Percentiles rank a stretch among this genome's conserved stretches.
Evolutionary conservation across 2,888 invertebrate genomes (phyloP).

Genomic region (Polydrusus tereticollis): DNA sequence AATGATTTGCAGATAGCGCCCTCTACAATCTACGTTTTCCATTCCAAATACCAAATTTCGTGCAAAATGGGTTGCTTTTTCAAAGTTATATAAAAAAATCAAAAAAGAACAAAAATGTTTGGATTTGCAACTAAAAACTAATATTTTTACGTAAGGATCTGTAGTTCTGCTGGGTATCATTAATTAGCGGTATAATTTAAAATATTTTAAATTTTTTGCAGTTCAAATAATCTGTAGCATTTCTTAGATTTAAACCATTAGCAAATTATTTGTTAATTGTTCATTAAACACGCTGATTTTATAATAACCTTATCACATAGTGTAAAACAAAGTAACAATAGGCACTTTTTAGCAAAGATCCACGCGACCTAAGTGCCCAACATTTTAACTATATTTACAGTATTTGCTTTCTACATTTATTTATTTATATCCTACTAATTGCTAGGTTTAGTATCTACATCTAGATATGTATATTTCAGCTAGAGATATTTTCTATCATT

Average conservation of each 20-base stretch:
- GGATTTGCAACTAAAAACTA: too few relatives aligned
- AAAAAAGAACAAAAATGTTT: too few relatives aligned
- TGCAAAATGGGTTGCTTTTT: too few relatives aligned
- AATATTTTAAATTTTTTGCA: background rate
- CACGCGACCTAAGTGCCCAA: slow-evolving; percentile 62
- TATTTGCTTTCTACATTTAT: slow-evolving; percentile 51
- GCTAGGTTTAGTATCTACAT: slow-evolving; percentile 59
- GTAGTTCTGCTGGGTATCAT: too few relatives aligned
- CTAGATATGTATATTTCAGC: slow-evolving; percentile 64
- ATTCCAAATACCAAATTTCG: too few relatives aligned
- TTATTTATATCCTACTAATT: slow-evolving; percentile 43
- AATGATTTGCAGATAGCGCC: too few relatives aligned
- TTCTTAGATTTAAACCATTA: background rate
- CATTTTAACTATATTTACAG: slow-evolving; percentile 61
- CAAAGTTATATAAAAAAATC: too few relatives aligned
- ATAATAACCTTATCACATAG: slow-evolving; percentile 63
- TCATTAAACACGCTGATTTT: slow-evolving; percentile 44
- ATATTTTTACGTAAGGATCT: too few relatives aligned
- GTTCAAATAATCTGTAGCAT: background rate
- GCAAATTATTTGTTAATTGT: background rate
- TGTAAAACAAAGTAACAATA: slow-evolving; percentile 64
- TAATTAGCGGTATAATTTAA: too few relatives aligned
- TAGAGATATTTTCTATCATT: slow-evolving; percentile 54
- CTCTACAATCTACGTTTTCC: too few relatives aligned
- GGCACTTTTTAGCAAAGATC: slow-evolving; percentile 63